Evolutionary conservation across 2,888 invertebrate genomes (phyloP).

Genomic region (Toxonevra muliebris): DNA sequence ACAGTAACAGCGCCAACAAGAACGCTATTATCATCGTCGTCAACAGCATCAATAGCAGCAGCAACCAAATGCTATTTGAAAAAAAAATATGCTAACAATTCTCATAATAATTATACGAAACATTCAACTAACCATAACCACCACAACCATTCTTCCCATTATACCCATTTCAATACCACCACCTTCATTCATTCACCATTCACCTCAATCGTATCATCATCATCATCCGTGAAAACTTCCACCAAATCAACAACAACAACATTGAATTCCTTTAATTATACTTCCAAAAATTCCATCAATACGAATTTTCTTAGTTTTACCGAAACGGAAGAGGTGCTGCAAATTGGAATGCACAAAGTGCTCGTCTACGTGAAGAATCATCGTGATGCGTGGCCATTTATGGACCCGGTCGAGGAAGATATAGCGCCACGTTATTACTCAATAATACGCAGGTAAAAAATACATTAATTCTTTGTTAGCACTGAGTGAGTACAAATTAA

Average conservation of each 20-base stretch:
- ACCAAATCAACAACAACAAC: conserved; percentile 31
- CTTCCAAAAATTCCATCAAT: conserved; percentile 59
- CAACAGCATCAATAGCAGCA: conserved; percentile 37
- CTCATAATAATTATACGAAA: conserved; percentile 37
- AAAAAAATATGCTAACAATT: conserved; percentile 44
- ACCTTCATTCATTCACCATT: conserved; percentile 37
- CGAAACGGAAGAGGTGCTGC: conserved; percentile 84
- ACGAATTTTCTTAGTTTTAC: conserved; percentile 73
- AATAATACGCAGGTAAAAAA: conserved; percentile 69
- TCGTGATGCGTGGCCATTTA: conserved; percentile 94
- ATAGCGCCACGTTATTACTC: conserved; percentile 88
- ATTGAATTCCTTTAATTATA: conserved; percentile 47
- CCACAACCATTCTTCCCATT: conserved; percentile 34
- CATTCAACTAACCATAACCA: conserved; percentile 40
- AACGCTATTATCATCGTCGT: conserved; percentile 34
- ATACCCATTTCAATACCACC: conserved; percentile 33
- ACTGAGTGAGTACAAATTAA: background rate
- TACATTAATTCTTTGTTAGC: background rate
- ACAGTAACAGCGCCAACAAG: conserved; percentile 38
- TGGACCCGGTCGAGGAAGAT: conserved; percentile 91
- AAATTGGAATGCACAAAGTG: conserved; percentile 92
- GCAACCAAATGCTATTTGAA: conserved; percentile 44
- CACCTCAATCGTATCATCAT: conserved; percentile 32
- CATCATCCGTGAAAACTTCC: conserved; percentile 21
- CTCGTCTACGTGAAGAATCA: conserved; percentile 87